Conservation (phyloP, 2,113 vertebrate genomes). For the Oncorhynchus gorbuscha region DNA sequence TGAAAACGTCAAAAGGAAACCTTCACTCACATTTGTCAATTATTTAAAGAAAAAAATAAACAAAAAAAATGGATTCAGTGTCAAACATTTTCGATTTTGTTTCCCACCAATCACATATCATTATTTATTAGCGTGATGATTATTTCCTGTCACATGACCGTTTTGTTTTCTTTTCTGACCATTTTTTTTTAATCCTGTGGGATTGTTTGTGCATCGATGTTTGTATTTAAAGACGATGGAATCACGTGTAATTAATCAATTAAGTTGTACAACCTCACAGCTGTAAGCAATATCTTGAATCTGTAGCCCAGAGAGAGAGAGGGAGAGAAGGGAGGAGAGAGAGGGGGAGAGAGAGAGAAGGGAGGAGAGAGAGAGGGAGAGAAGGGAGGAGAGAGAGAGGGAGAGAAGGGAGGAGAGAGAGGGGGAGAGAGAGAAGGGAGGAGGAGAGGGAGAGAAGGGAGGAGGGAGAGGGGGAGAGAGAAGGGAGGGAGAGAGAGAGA, state of each 20-base stretch:
- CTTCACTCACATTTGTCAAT: constrained; percentile 84
- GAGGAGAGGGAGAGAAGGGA: constrained; percentile 46
- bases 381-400: constrained; percentile 46
- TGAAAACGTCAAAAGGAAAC: constrained; percentile 71
- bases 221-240: constrained; percentile 91
- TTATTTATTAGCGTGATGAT: constrained; percentile 94
- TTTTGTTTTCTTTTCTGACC: constrained; percentile 53
- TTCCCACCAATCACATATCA: constrained; percentile 97
- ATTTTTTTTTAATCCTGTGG: constrained; percentile 62
- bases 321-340: constrained; percentile 50
- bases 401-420: constrained; percentile 49
- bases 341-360: constrained; percentile 43
- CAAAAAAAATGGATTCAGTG: constrained; percentile 70
- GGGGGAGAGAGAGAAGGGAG: constrained; percentile 44
- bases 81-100: constrained; percentile 85
- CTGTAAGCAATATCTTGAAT: constrained; percentile 99
- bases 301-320: constrained; percentile 80
- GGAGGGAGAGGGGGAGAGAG: constrained; percentile 44
- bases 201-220: constrained; percentile 95
- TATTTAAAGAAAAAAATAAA: constrained; percentile 84
- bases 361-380: constrained; percentile 19
- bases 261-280: constrained; percentile 92
- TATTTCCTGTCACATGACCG: constrained; percentile 83
- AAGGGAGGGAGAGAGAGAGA: constrained; percentile 58
- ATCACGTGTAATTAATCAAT: constrained; percentile 86